Base-by-base conservation (phyloP, 2,113 vertebrate genomes). In the Sander vitreus region DNA sequence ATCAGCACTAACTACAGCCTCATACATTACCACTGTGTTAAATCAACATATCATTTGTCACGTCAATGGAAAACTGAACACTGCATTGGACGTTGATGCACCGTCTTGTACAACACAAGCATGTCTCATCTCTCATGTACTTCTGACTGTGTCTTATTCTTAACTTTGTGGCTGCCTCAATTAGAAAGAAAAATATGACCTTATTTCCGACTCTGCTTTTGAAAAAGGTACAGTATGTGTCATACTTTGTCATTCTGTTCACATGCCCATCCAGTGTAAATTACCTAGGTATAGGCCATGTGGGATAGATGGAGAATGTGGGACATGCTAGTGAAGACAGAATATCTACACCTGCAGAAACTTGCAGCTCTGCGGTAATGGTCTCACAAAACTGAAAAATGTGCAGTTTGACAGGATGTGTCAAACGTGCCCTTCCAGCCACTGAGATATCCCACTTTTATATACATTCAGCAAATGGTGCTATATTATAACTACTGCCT, bases 341-440 rank as follows among this genome's bases (percentile, higher is more conserved):
- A 83, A 73, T 45, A 47, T 73, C 83, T 73, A 74, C 87, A 92
- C 89, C 80, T 89, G 89, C 85, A 85, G 64, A 90, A 86, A 85
- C 83, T 82, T 82, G 87, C 80, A 59, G 87, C 78, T 58, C 72
- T 16, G 60, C 58, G 9, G 53, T 90, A 90, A 91, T 75, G 79
- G 80, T 84, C 85, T 86, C 58, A 72, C 48, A 83, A 80, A 73
- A 78, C 62, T 81, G 80, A 87, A 76, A 88, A 89, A 89, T 85
- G 64, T 90, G 79, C 83, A 71, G 73, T 85, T 86, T 93, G 90
- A 91, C 88, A 91, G 65, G 36, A 74, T 72, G 82, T 90, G 93
- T 93, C 91, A 89, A 89, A 88, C 78, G 77, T 89, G 36, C 76
- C 78, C 82, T 87, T 83, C 80, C 83, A 85, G 73, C 87, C 21